These are phyloP conservation scores for Drosophila sulfurigaster DNA, from an alignment of 1,140 invertebrate genomes.

Conservation along the genomic window DNA sequence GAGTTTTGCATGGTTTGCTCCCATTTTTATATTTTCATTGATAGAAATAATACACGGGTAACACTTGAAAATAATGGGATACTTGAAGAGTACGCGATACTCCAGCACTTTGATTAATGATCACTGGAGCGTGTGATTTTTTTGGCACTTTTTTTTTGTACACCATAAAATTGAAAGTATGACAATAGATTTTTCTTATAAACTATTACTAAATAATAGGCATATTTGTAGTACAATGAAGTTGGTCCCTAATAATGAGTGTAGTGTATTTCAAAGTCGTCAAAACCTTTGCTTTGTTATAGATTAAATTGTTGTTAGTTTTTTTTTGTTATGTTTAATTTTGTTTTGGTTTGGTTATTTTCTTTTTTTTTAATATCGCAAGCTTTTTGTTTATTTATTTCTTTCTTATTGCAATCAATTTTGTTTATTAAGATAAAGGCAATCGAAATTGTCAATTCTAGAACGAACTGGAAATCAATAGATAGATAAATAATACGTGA, in stretches of 20 bases:
- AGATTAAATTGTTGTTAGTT: neutral
- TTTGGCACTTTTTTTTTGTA: neutral
- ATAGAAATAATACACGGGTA: constrained; percentile 26
- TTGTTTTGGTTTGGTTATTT: constrained; percentile 2
- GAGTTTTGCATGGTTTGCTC: constrained; percentile 1
- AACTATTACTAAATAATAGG: neutral
- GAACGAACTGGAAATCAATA: constrained; percentile 4
- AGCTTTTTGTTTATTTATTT: constrained; percentile 16
- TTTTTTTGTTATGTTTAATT: constrained; percentile 6
- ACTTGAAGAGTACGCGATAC: constrained; percentile 13
- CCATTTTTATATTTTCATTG: constrained; percentile 16
- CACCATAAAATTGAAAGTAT: neutral
- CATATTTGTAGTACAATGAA: too few species aligned
- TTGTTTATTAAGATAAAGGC: constrained; percentile 33
- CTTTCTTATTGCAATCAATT: constrained; percentile 13
- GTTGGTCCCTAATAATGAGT: neutral
- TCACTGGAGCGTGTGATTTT: neutral
- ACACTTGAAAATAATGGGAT: constrained; percentile 26
- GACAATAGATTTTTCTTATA: neutral
- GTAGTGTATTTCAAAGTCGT: constrained; percentile 24
- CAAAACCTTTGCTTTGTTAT: constrained; percentile 1
- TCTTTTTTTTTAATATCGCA: neutral
- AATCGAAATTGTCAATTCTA: constrained; percentile 7
- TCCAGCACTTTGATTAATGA: constrained; percentile 22
- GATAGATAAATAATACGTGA: constrained; percentile 5